Evolutionary conservation across 2,888 invertebrate species (phyloP), one percentile per base, ranked within the genome.

Genomic region (Callosobruchus maculatus): DNA sequence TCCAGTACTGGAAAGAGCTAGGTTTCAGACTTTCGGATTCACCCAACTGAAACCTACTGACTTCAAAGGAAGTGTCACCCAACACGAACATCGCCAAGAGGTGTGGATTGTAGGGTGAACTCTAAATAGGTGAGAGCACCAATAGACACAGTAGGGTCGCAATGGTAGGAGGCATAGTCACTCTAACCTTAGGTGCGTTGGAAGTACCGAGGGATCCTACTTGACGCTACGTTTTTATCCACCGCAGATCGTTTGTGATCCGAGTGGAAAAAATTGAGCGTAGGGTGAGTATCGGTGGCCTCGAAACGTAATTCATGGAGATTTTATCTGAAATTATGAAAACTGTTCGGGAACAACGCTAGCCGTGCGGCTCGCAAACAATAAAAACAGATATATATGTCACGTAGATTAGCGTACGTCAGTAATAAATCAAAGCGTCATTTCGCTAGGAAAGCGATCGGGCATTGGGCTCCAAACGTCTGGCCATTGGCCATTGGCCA

Each of bases 341-440:
- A 75, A 71, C 70, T 66, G 74, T 68, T 68, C 21, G 68, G 68
- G 9, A 22, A 9, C 68, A 21, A 20, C 68, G 68, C 21, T 68
- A 21, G 68, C 21, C 21, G 21, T 21, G 68, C 21, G 4, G 83
- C 85, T 85, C 83, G 82, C 85, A 84, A 86, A 87, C 86, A 87
- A 87, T 86, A 87, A 87, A 87, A 87, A 86, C 85, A 85, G 84
- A 85, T 83, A 85, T 85, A 85, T 86, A 85, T 85, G 86, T 86
- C 86, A 86, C 85, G 85, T 86, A 87, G 87, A 87, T 87, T 87
- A 86, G 86, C 86, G 83, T 21, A 85, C 86, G 87, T 87, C 86
- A 86, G 83, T 85, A 83, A 87, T 87, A 87, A 87, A 87, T 87
- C 87, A 87, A 87, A 85, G 84, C 85, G 86, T 86, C 86, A 87